Conservation (phyloP, 1,140 invertebrate genomes). For the Araneus ventricosus region DNA sequence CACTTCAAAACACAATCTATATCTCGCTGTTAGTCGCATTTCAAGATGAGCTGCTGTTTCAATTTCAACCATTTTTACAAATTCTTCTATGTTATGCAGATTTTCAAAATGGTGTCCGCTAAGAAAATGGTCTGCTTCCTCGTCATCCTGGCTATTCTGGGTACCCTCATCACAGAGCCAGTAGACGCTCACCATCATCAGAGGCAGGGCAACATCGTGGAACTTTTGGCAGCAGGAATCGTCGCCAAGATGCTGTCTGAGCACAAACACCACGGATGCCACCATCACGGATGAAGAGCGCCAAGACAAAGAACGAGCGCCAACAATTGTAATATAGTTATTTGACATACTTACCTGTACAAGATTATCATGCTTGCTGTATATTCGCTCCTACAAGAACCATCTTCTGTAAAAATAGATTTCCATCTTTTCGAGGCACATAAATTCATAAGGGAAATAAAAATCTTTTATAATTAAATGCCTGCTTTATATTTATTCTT, state of each 20-base stretch:
- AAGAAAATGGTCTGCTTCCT: slow-evolving; percentile 39
- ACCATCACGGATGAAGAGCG: slow-evolving; percentile 58
- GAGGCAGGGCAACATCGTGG: slow-evolving; percentile 52
- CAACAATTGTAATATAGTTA: neutral
- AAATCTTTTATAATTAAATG: neutral
- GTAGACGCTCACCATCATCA: neutral
- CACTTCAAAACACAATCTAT: no score
- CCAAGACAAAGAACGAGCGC: neutral
- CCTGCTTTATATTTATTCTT: neutral
- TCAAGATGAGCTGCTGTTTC: no score
- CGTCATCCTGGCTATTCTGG: slow-evolving; percentile 40
- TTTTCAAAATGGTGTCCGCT: slow-evolving; percentile 56
- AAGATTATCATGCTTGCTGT: slow-evolving; percentile 21
- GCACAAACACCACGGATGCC: slow-evolving; percentile 54
- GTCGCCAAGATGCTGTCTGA: slow-evolving; percentile 73
- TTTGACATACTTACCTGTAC: neutral
- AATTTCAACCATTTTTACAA: neutral
- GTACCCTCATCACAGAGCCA: slow-evolving; percentile 13
- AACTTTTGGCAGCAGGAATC: slow-evolving; percentile 66
- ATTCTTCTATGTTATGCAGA: neutral
- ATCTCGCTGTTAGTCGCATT: no score
- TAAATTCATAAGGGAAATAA: neutral
- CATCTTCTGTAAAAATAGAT: neutral
- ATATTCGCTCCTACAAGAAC: neutral
- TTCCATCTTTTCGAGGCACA: neutral